These are phyloP conservation scores for Urosaurus nigricauda DNA, from an alignment of 2,797 vertebrate species.

Conservation along the genomic window DNA sequence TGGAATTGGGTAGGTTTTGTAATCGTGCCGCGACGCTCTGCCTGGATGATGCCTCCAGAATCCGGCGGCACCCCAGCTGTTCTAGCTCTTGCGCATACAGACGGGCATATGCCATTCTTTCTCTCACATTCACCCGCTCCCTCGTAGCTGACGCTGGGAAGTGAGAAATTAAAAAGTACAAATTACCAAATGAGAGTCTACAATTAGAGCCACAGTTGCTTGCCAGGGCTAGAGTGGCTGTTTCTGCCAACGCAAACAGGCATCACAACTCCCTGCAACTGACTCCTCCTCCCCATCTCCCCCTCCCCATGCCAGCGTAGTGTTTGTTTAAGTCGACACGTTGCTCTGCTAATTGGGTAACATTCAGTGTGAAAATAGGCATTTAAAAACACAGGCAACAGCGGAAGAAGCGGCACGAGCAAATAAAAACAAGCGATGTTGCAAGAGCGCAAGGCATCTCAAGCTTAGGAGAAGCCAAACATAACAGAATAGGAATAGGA, in stretches of 20 bases:
- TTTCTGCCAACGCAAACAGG: slow-evolving; percentile 75
- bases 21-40: neutral
- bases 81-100: neutral
- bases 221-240: slow-evolving; percentile 60
- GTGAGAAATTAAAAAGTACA: slow-evolving; percentile 59
- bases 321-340: slow-evolving; percentile 84
- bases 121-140: neutral
- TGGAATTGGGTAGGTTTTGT: neutral
- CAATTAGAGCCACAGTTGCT: slow-evolving; percentile 54
- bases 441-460: slow-evolving; percentile 56
- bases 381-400: slow-evolving; percentile 70
- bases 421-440: slow-evolving; percentile 76
- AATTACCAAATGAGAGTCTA: slow-evolving; percentile 44
- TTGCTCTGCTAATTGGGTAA: slow-evolving; percentile 84
- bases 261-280: slow-evolving; percentile 66
- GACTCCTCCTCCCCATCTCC: slow-evolving; percentile 61
- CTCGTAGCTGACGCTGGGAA: neutral
- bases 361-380: slow-evolving; percentile 82
- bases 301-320: slow-evolving; percentile 53
- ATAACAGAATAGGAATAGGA: neutral
- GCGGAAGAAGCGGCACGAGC: slow-evolving; percentile 60
- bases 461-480: neutral
- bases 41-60: neutral
- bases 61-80: neutral
- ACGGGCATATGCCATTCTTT: rapidly evolving